Base-by-base conservation (phyloP, 2,113 vertebrate species). In the Cryptomyrus ogoouensis region DNA sequence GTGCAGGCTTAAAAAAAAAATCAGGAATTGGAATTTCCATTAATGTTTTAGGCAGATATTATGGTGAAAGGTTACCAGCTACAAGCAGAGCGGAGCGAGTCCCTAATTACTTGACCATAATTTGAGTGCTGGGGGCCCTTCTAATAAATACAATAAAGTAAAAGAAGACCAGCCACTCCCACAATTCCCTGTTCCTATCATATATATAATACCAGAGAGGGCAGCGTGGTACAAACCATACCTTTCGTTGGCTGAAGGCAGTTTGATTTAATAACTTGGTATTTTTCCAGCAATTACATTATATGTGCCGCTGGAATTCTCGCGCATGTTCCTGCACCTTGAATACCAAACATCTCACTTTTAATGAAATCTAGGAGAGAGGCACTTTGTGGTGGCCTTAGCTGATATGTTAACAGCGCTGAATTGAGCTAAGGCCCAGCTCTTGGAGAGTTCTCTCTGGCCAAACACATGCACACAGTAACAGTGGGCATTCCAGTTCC, bases 281-380 rank as follows among this genome's bases (percentile, higher is more conserved):
- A n/a, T 83, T 50, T 89, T 88, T 90, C 87, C 77, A 90, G 42
- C 53, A 47, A 83, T 90, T 85, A 80, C 87, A 90, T 90, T 90
- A 88, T 39, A 84, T 21, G 88, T 88, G 80, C 42, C 39, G 3
- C 15, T 44, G 84, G 85, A 90, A 90, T 90, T 90, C 90, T 56
- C 6, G 24, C 3, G 42, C 52, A 50, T 7, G 31, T 85, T 84
- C 21, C 86, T 85, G 83, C 88, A 77, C 90, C 70, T 88, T 84
- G 87, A 83, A 56, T 50, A 39, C 21, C 66, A 83, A n/a, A 66
- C 89, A 53, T 24, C 19, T 86, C 27, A 84, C 44, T 88, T 42
- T 47, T 83, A 88, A 88, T 88, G 87, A 86, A 90, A 88, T 90
- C 44, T 46, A 85, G 42, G 83, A 58, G 74, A 84, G 52, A n/a